These are phyloP conservation scores for Autographa gamma DNA, from an alignment of 2,888 invertebrate species.

Conservation along the genomic window DNA sequence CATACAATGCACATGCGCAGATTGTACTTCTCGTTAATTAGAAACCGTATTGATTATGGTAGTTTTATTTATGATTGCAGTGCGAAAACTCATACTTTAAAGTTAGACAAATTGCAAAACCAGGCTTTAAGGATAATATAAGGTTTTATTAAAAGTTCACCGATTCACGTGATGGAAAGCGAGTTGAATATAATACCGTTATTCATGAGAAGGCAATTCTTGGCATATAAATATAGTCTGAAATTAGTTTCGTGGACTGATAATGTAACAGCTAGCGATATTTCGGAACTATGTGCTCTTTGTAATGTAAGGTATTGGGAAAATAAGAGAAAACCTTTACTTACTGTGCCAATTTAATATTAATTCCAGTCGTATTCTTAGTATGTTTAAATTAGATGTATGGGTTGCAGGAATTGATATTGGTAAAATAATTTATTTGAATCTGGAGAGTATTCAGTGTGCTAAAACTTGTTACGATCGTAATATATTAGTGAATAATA, in stretches of 20 bases:
- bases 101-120: conserved; percentile 13
- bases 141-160: conserved; percentile 14
- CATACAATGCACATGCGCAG: conserved; percentile 1
- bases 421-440: neutral
- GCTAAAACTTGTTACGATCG: neutral
- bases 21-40: conserved; percentile 11
- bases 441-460: neutral
- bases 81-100: neutral
- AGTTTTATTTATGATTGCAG: conserved; percentile 11
- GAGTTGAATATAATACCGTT: conserved; percentile 8
- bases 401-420: conserved; percentile 11
- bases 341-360: neutral
- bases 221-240: conserved; percentile 13
- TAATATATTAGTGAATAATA: conserved; percentile 3
- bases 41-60: conserved; percentile 13
- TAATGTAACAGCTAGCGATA: neutral
- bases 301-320: conserved; percentile 10
- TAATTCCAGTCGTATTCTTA: neutral
- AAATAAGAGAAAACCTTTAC: conserved; percentile 6
- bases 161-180: conserved; percentile 11
- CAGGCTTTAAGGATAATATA: conserved; percentile 10
- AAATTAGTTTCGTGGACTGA: conserved; percentile 6
- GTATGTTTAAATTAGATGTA: conserved; percentile 11
- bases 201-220: neutral
- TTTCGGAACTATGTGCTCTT: conserved; percentile 3